A percentile compares a stretch with the other conserved stretches of the same genome.
phyloP scores from a whole-genome alignment of 2,888 invertebrate species.

The Drosophila paramelanica region DNA sequence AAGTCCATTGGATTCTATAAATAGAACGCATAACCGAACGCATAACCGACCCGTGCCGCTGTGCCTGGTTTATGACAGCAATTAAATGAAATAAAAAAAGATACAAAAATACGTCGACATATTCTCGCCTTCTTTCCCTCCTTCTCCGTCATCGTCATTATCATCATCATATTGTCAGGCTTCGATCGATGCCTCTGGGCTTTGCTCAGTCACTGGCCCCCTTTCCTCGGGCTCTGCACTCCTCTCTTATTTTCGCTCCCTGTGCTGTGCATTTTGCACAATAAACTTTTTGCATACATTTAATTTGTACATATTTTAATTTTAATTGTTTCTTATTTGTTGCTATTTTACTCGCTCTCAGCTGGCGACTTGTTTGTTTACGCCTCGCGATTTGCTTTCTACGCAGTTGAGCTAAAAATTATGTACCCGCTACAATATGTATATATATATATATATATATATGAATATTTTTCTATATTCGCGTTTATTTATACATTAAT shows the following conservation, averaged over 20 bases:
- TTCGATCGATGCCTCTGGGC: constrained; percentile 30
- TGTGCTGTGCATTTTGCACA: constrained; percentile 15
- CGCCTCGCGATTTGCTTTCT: constrained; percentile 71
- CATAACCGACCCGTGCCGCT: constrained; percentile 16
- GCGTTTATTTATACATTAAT: constrained; percentile 49
- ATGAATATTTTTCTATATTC: constrained; percentile 1
- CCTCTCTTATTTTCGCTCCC: neutral
- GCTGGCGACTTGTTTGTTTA: constrained; percentile 65
- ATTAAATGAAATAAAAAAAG: constrained; percentile 43
- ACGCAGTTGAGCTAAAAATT: constrained; percentile 71
- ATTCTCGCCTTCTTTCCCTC: neutral
- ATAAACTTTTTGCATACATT: constrained; percentile 34
- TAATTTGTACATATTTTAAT: constrained; percentile 45
- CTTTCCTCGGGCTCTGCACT: neutral
- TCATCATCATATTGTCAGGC: constrained; percentile 25
- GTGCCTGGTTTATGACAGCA: constrained; percentile 55
- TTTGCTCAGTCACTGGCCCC: constrained; percentile 8
- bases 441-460: constrained; percentile 15
- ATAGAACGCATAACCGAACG: constrained; percentile 30
- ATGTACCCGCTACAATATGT: constrained; percentile 29
- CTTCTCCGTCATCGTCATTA: constrained; percentile 5
- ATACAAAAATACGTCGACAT: constrained; percentile 14
- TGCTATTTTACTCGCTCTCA: constrained; percentile 51
- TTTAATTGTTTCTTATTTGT: constrained; percentile 64
- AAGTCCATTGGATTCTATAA: constrained; percentile 43